Evolutionary conservation across 2,797 vertebrate genomes (phyloP).

Genomic region (Sebastes dallii): DNA sequence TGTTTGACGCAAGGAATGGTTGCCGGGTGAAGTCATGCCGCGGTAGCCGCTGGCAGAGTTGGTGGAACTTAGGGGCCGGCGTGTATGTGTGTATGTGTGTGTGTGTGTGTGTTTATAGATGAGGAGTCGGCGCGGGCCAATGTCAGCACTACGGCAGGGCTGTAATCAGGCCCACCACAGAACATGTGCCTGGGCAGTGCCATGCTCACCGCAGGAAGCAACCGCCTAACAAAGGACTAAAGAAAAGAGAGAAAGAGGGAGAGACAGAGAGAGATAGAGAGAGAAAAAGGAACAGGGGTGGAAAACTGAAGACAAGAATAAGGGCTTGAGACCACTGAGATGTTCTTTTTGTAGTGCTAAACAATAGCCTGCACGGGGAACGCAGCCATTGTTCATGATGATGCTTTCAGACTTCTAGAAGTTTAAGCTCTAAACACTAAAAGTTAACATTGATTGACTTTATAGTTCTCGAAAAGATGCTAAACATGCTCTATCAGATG

Average conservation of each 20-base stretch:
- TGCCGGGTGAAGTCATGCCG: slow-evolving; percentile 84
- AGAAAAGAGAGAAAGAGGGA: slow-evolving; percentile 50
- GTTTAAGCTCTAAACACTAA: not conserved
- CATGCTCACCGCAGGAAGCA: slow-evolving; percentile 75
- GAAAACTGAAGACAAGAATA: slow-evolving; percentile 43
- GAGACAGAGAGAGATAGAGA: slow-evolving; percentile 23
- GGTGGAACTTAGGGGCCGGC: slow-evolving; percentile 76
- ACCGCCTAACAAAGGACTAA: slow-evolving; percentile 71
- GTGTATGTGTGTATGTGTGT: slow-evolving; percentile 59
- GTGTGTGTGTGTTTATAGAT: slow-evolving; percentile 76
- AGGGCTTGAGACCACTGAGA: not conserved
- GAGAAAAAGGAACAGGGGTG: not conserved
- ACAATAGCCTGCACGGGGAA: not conserved
- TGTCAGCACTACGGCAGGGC: slow-evolving; percentile 83
- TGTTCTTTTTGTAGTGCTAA: not conserved
- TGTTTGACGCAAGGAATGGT: slow-evolving; percentile 82
- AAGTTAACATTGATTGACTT: not conserved
- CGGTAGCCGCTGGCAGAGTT: slow-evolving; percentile 82
- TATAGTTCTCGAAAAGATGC: not conserved
- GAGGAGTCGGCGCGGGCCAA: slow-evolving; percentile 77
- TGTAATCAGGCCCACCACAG: slow-evolving; percentile 84
- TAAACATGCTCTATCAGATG: not conserved
- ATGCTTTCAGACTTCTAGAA: not conserved
- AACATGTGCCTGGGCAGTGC: slow-evolving; percentile 79
- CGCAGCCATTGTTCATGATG: not conserved